Evolutionary conservation across 2,797 vertebrate species (phyloP), one percentile per base, ranked within the genome.

Genomic region (Spinus pinus): DNA sequence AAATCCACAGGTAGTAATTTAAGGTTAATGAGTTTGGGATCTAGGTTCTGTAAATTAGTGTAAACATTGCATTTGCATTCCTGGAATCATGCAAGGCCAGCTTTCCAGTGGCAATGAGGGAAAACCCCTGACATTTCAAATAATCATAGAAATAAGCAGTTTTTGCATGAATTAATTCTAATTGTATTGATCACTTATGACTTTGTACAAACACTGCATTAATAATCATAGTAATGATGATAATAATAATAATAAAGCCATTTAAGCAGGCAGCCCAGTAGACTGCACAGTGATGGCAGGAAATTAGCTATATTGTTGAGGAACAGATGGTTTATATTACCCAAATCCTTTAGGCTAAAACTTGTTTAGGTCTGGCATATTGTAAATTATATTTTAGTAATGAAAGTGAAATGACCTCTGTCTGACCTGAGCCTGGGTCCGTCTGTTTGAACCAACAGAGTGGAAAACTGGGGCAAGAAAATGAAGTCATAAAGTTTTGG

Each of bases 261-360:
- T 95, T 98, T 96, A 97, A 97, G 97, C 94, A 97, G 90, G 96
- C 96, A 98, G 96, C 84, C 81, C 97, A 96, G 97, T 96, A 98
- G 97, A 98, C 96, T 96, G 95, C 82, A 96, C 24, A 50, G 97
- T 95, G 96, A 98, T 82, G 97, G 97, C 96, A 98, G 98, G 98
- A 98, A 98, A 98, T 98, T 97, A 98, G 97, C 97, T 97, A 97
- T 98, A 98, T 98, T 98, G 98, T 98, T 97, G 98, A 97, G 95
- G 97, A 98, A 97, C 99, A 99, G 98, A 98, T 99, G 99, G 98
- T 99, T 99, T 98, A 96, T 94, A 98, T 99, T 99, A 99, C 57
- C 94, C 96, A 97, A 98, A 98, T 98, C 98, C 98, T 98, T 98
- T 98, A 97, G 98, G 98, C 98, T 98, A 98, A 98, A 97, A 98